Conservation (phyloP, 1,140 invertebrate species). For the Trachymyrmex septentrionalis region DNA sequence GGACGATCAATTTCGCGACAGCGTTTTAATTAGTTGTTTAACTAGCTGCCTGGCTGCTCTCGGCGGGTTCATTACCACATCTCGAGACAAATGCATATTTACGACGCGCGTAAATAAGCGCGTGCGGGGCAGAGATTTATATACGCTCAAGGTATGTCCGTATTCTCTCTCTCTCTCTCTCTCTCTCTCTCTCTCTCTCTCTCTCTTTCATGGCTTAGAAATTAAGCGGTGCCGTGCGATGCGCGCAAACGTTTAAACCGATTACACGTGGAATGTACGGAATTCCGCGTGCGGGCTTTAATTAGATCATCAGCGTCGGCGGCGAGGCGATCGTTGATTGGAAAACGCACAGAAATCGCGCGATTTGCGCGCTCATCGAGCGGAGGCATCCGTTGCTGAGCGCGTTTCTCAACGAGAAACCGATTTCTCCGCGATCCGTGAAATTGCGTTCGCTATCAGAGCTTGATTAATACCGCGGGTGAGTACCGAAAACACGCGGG, state of each 20-base stretch:
- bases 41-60: background rate
- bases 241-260: slow-evolving; percentile 70
- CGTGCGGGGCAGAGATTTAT: slow-evolving; percentile 50
- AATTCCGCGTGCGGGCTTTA: slow-evolving; percentile 68
- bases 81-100: slow-evolving; percentile 66
- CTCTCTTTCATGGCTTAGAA: slow-evolving; percentile 24
- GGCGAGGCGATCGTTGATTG: slow-evolving; percentile 43
- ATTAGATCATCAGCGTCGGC: slow-evolving; percentile 70
- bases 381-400: background rate
- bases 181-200: background rate
- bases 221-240: slow-evolving; percentile 59
- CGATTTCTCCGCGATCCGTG: slow-evolving; percentile 29
- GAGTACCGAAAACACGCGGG: slow-evolving; percentile 4
- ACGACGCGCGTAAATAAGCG: slow-evolving; percentile 63
- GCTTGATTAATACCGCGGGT: slow-evolving; percentile 34
- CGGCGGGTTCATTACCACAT: slow-evolving; percentile 47
- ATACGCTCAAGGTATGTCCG: slow-evolving; percentile 7
- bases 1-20: slow-evolving; percentile 16
- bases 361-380: slow-evolving; percentile 61
- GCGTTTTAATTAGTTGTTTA: slow-evolving; percentile 46
- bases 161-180: background rate
- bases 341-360: slow-evolving; percentile 47
- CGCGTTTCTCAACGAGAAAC: background rate
- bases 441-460: slow-evolving; percentile 18
- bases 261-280: slow-evolving; percentile 69